Evolutionary conservation across 2,888 invertebrate genomes (phyloP), one percentile per base, ranked within the genome.

Genomic region (Coleophora flavipennella): DNA sequence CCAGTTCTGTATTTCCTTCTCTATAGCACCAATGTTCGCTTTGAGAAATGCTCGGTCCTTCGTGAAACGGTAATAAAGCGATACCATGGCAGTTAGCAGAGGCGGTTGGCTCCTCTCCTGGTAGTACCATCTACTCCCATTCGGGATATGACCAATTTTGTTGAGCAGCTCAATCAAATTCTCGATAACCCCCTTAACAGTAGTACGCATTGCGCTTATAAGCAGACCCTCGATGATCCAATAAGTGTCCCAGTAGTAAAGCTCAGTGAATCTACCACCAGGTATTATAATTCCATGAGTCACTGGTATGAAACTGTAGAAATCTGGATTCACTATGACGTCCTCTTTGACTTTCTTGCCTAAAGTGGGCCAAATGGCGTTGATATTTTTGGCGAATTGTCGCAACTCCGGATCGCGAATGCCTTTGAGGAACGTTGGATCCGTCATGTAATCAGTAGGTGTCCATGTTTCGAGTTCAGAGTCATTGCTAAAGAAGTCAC

Each of bases 171-270:
- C 81, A 1, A 92, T 79, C 48, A 95, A 89, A 67, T 95, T 95
- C 48, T 88, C 87, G 13, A 95, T 84, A 86, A 95, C 91, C 2
- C 93, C 92, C 65, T 77, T 80, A 0, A 87, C 92, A 0, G 94
- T 94, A 3, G 85, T 72, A 8, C 83, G 63, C 94, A 95, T 94
- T 45, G 90, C 92, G 43, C 91, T 91, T 8, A 91, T 78, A 1
- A 95, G 75, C 3, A 95, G 77, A 0, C 95, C 95, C 61, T 92
- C 90, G 32, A 95, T 85, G 38, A 93, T 92, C 94, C 95, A 95
- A 66, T 91, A 95, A 0, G 94, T 90, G 59, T 95, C 95, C 95
- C 95, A 95, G 63, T 95, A 95, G 66, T 94, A 95, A 39, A 91
- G 81, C 59, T 92, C 92, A 55, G 81, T 75, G 78, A 95, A 88